Percentiles rank a stretch among this genome's conserved stretches.
These are phyloP conservation scores for Orchestia grillus DNA, from an alignment of 1,140 invertebrate species.

Conservation along the genomic window DNA sequence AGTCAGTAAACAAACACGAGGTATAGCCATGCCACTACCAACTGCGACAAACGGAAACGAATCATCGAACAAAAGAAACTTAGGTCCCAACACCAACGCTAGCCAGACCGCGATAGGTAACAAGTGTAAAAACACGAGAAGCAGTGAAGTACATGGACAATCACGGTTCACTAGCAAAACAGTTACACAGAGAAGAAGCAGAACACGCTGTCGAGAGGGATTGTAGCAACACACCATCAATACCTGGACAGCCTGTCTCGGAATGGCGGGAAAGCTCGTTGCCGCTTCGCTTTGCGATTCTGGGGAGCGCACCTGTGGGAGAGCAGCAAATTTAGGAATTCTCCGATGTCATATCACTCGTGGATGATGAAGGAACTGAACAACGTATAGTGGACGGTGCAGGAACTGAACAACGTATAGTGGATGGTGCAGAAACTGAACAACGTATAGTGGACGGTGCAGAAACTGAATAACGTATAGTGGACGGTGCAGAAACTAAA, in stretches of 20 bases:
- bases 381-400: no score
- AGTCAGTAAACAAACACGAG: no score
- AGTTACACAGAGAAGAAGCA: not conserved
- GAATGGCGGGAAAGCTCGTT: not conserved
- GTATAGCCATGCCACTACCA: no score
- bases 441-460: not conserved
- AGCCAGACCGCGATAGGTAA: not conserved
- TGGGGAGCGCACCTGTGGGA: slow-evolving; percentile 4
- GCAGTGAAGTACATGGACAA: no score
- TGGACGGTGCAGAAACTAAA: no score
- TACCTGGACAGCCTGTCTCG: slow-evolving; percentile 28
- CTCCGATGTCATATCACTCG: not conserved
- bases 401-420: no score
- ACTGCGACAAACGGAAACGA: no score
- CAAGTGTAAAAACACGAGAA: not conserved
- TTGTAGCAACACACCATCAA: not conserved
- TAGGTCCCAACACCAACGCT: not conserved
- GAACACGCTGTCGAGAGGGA: not conserved
- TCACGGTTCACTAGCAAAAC: no score
- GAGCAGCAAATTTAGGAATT: not conserved
- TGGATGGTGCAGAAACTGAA: no score
- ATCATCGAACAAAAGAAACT: not conserved
- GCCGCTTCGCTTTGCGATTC: not conserved
- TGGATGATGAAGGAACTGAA: no score
- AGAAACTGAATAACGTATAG: not conserved